Evolutionary conservation across 2,113 vertebrate species (phyloP).

Genomic region (Felis chaus): DNA sequence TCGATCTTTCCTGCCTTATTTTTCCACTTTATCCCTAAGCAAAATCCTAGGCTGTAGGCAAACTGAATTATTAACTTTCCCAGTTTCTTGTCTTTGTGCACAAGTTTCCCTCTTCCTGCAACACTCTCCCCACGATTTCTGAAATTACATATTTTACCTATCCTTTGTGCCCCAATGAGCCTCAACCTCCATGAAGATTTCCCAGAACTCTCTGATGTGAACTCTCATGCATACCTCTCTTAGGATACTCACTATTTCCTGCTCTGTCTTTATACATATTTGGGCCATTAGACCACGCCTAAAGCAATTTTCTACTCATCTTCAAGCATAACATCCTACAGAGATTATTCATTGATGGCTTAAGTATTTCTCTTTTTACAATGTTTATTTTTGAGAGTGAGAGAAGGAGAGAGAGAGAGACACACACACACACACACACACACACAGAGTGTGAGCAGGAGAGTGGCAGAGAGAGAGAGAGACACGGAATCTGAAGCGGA

Average conservation of each 20-base stretch:
- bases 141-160: background rate
- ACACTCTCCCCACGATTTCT: background rate
- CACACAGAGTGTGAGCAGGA: no score
- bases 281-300: background rate
- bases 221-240: background rate
- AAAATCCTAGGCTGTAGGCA: background rate
- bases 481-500: no score
- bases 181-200: background rate
- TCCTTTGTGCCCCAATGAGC: background rate
- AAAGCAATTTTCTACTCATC: constrained; percentile 44
- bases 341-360: constrained; percentile 1
- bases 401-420: no score
- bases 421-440: no score
- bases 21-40: background rate
- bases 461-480: no score
- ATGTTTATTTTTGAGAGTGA: no score
- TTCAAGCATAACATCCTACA: background rate
- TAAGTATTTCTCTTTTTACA: no score
- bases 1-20: background rate
- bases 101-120: background rate
- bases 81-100: background rate
- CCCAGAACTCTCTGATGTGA: background rate
- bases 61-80: background rate
- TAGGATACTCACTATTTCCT: background rate
- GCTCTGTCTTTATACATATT: constrained; percentile 2